Base-by-base conservation (phyloP, 2,113 vertebrate species). In the Lanius collurio region DNA sequence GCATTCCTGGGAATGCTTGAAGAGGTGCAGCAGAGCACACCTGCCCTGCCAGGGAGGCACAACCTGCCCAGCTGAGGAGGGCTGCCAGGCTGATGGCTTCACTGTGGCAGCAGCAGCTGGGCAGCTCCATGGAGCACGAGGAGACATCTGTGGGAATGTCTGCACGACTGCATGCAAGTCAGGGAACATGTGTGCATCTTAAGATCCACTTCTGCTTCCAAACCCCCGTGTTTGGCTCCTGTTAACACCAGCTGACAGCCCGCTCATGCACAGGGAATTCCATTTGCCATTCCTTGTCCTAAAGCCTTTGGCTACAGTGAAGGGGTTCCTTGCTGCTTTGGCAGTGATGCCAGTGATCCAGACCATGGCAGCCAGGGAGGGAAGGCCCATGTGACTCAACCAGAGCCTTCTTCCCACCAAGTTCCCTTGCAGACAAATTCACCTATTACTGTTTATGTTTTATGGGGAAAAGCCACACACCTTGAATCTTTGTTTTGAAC, bases 401-500 rank as follows among this genome's bases (percentile, higher is more conserved):
- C 39, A 27, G 15, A 49, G 37, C 30, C 21, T 47, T 83, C 88
- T 49, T 59, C 64, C 17, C 39, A 70, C 35, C 3, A 7, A 56
- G 31, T 12, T 55, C 46, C 33, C 64, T 37, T 59, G n/a, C 18
- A 90, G 42, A 47, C 19, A 69, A 85, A 18, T 21, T 59, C 39
- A 81, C 8, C 5, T 49, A 18, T 55, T 77, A 7, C 20, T 74
- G 11, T 33, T 57, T 47, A 9, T 59, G 27, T 69, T 63, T 73
- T 24, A 70, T 80, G 26, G 19, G 18, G 9, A 35, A 53, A 57
- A 80, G 27, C 50, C 33, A 93, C 88, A 2, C 28, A 98, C 98
- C 98, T 98, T 98, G 98, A 63, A 98, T 98, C 89, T 97, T 98
- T 8, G 98, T 98, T 97, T 98, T 98, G 96, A 98, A 98, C 39